Evolutionary conservation across 53 echinoderm and acorn worm species (phyloP), one percentile per base, ranked within the genome.

Genomic region (Temnopleurus reevesii): DNA sequence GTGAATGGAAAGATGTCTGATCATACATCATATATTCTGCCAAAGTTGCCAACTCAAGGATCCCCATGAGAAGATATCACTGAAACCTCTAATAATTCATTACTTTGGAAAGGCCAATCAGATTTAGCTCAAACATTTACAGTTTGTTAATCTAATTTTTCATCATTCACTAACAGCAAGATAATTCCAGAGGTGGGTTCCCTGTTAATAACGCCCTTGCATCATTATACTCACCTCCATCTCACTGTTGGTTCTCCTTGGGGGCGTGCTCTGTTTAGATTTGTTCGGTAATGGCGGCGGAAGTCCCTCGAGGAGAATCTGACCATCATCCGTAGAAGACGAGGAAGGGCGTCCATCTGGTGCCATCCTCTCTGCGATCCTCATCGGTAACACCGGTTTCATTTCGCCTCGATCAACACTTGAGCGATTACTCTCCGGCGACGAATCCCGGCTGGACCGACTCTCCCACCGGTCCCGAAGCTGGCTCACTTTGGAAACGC

Each of bases 271-370:
- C 88, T 53, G 46, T 49, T 87, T 93, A 31, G 90, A 60, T 21
- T 94, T 94, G 77, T 77, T 76, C 33, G 94, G 94, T 21, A 94
- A 89, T 18, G 94, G 94, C 10, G 94, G 94, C 21, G 94, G 94
- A 24, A 92, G 29, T n/a, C 94, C 94, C 81, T 94, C 94, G 9
- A 94, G 86, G 17, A 94, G 89, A 5, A 89, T 12, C 19, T 23
- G 28, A 41, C 9, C 44, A 53, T 91, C 90, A 53, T 87, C 89
- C 1, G 18, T 91, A 49, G 85, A 47, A 21, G 85, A 76, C 15
- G 91, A 85, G 3, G 76, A 85, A 21, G 91, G 85, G 5, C 91
- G 76, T 12, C 91, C 91, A 53, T 91, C 91, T 3, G 82, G 76
- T 6, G 92, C 90, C 60, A 54, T 84, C 46, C 76, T 81, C 17